These are phyloP conservation scores for Idaea dimidiata DNA, from an alignment of 2,888 invertebrate species.

Conservation along the genomic window DNA sequence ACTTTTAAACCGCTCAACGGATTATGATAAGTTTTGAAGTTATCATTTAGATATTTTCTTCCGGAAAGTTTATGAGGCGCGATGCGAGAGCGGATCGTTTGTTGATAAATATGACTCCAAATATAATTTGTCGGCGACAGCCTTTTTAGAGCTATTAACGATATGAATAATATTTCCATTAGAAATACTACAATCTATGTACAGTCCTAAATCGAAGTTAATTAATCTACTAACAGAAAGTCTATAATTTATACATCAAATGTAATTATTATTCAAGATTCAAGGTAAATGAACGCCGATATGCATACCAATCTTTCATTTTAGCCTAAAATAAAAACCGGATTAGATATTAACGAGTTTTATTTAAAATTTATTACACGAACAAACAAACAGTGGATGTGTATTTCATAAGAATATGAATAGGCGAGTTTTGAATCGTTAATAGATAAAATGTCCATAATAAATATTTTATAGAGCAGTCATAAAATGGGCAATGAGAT, in stretches of 20 bases:
- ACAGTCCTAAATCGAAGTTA: conserved; percentile 48
- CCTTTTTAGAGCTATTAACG: conserved; percentile 33
- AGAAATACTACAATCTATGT: conserved; percentile 48
- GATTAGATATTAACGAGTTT: conserved; percentile 57
- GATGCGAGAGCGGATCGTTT: too few species aligned
- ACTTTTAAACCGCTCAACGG: too few species aligned
- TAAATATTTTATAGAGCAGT: conserved; percentile 71
- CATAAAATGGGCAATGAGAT: conserved; percentile 62
- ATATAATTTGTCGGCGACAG: conserved; percentile 31
- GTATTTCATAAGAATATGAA: conserved; percentile 72
- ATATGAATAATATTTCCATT: conserved; percentile 47
- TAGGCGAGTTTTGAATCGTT: conserved; percentile 62
- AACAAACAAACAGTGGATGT: conserved; percentile 58
- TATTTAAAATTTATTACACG: conserved; percentile 54
- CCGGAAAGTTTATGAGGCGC: too few species aligned
- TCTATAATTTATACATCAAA: conserved; percentile 59
- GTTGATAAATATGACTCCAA: conserved; percentile 17
- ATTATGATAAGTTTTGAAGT: too few species aligned
- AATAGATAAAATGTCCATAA: conserved; percentile 64
- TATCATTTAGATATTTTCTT: too few species aligned
- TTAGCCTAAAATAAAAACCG: conserved; percentile 61
- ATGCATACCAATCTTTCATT: conserved; percentile 69
- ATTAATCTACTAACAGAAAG: conserved; percentile 69
- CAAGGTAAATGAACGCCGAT: conserved; percentile 70
- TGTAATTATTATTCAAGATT: conserved; percentile 71